Base-by-base conservation (phyloP, 2,888 invertebrate genomes). In the Leucoma salicis region DNA sequence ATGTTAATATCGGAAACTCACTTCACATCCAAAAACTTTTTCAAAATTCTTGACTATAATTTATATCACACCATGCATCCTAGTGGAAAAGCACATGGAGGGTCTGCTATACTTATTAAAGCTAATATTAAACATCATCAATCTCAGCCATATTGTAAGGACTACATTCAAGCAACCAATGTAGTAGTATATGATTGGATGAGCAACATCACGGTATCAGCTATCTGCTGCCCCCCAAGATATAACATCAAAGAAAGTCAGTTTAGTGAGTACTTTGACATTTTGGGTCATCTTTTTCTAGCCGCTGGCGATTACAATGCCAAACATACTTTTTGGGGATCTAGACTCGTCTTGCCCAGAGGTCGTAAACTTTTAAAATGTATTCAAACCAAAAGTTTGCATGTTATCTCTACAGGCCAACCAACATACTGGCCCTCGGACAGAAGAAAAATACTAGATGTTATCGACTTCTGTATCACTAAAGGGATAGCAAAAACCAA, bases 341-440 rank as follows among this genome's bases (percentile, higher is more conserved):
- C n/a, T n/a, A n/a, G n/a, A n/a, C n/a, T n/a, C n/a, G n/a, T n/a
- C n/a, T n/a, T n/a, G n/a, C n/a, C n/a, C n/a, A n/a, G n/a, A n/a
- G n/a, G n/a, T n/a, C n/a, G n/a, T n/a, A n/a, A n/a, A n/a, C n/a
- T n/a, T n/a, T n/a, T n/a, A n/a, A n/a, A n/a, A n/a, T n/a, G n/a
- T n/a, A n/a, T n/a, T n/a, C n/a, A n/a, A n/a, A 4, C 24, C 7
- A 6, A 0, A 15, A 12, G 10, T 16, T 15, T 35, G 27, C 7
- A 6, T 14, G 14, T 31, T 2, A n/a, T 21, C n/a, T 14, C 31
- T 12, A 31, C 38, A 15, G 31, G 24, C 0, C 31, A 38, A 21
- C 24, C 31, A 6, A 31, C 31, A 7, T 31, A 31, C 31, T 31
- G 31, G 31, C 51, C 60, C 4, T 53, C 53, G 14, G 47, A 53